phyloP scores from a whole-genome alignment of 1,140 invertebrate species.

The Lasioglossum baleicum region DNA sequence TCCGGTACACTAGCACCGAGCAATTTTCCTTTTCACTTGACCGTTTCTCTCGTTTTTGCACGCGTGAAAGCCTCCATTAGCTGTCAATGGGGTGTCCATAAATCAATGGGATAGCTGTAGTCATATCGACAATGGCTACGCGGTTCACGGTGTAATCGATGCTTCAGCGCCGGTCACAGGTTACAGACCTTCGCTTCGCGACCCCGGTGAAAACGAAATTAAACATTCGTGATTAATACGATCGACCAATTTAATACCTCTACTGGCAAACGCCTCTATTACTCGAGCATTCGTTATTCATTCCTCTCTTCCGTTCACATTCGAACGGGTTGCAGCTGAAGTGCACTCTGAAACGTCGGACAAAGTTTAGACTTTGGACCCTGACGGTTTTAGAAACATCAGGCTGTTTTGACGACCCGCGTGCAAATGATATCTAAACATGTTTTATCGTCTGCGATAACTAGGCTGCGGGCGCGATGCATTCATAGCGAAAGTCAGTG shows the following conservation, averaged over 20 bases:
- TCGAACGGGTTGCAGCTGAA: too few species aligned
- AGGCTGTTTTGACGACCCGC: too few species aligned
- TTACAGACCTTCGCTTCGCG: background rate
- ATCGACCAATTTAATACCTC: background rate
- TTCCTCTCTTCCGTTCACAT: too few species aligned
- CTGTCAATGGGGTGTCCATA: conserved; percentile 9
- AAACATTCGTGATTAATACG: conserved; percentile 20
- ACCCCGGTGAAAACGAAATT: conserved; percentile 11
- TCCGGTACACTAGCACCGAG: background rate
- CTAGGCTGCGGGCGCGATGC: too few species aligned
- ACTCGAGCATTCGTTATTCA: too few species aligned
- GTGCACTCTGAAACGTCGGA: too few species aligned
- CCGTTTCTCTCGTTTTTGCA: background rate
- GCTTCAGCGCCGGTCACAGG: background rate
- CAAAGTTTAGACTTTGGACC: too few species aligned
- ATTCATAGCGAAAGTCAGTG: too few species aligned
- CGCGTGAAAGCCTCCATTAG: conserved; percentile 3
- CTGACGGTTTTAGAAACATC: too few species aligned
- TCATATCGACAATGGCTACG: conserved; percentile 14
- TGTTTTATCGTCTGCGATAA: too few species aligned
- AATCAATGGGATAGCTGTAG: conserved; percentile 16
- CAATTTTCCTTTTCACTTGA: background rate
- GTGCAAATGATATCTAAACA: too few species aligned
- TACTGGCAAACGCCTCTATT: background rate
- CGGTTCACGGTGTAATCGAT: background rate